These are phyloP conservation scores for Ptilonorhynchus violaceus DNA, from an alignment of 2,113 vertebrate species.

Conservation along the genomic window DNA sequence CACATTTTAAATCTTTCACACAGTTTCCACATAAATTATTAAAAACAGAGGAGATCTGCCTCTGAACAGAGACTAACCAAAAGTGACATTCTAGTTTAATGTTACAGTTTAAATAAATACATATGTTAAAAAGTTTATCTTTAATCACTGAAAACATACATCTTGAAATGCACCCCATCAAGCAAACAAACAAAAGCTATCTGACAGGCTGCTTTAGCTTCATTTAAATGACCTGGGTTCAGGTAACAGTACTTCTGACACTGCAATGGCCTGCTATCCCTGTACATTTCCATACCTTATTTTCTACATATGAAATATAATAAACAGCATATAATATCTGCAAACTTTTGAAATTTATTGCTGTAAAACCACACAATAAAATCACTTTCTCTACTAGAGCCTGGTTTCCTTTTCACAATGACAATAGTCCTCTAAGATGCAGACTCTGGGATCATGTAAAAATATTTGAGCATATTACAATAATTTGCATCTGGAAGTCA, in stretches of 20 bases:
- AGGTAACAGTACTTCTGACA: neutral
- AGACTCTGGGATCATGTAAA: neutral
- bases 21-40: neutral
- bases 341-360: neutral
- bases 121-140: neutral
- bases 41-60: neutral
- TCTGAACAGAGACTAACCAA: neutral
- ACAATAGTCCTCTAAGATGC: neutral
- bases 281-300: neutral
- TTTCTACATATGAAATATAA: neutral
- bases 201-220: neutral
- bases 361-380: neutral
- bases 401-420: neutral
- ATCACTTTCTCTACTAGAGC: neutral
- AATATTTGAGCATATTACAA: neutral
- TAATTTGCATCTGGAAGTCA: neutral
- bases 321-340: neutral
- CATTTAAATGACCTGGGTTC: neutral
- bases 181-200: neutral
- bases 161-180: neutral
- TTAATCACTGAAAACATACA: neutral
- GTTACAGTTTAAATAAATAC: neutral
- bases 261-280: neutral
- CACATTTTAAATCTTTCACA: constrained; percentile 24
- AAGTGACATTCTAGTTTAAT: neutral